Base-by-base conservation (phyloP, 1,140 invertebrate genomes). In the Phortica variegata region DNA sequence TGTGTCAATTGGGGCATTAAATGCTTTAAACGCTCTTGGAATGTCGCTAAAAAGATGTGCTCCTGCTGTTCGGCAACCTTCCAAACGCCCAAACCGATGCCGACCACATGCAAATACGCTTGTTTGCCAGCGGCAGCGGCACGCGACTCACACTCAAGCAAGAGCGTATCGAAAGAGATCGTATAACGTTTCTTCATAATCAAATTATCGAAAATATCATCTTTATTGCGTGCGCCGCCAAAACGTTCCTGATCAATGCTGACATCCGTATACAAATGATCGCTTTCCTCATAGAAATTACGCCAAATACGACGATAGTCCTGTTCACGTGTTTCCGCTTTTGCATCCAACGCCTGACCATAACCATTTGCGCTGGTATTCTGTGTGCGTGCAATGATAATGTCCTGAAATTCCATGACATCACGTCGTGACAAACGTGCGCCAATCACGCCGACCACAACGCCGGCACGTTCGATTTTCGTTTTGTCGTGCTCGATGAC, bases 341-440 rank as follows among this genome's bases (percentile, higher is more conserved):
- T 17, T 3, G 36, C 45, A 17, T 43, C 43, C 5, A 47, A 10
- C 0, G 16, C 8, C 36, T 49, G 23, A 0, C 71, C 71, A 46
- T 76, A 84, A 55, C 82, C 82, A 20, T 78, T 74, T 9, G 74
- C 62, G 3, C 54, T 40, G 10, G 71, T 79, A 50, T 84, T 84
- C 53, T 84, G 82, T 2, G 61, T 38, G 23, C 73, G 61, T 0
- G 77, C 77, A 5, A 83, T 58, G 1, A 83, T 48, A 37, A 83
- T 79, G 45, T 84, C 82, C 49, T 83, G 79, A 52, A 78, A 82
- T 48, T 84, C 82, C 82, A 84, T 83, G 1, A 77, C 56, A 20
- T 76, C 63, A 9, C 63, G 56, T 23, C 75, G 77, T 45, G 73
- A 66, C 6, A 83, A 75, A 20, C 82, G 77, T 16, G 79, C 70